Conservation (phyloP, 2,888 invertebrate genomes). For the Heteromurus nitidus region DNA sequence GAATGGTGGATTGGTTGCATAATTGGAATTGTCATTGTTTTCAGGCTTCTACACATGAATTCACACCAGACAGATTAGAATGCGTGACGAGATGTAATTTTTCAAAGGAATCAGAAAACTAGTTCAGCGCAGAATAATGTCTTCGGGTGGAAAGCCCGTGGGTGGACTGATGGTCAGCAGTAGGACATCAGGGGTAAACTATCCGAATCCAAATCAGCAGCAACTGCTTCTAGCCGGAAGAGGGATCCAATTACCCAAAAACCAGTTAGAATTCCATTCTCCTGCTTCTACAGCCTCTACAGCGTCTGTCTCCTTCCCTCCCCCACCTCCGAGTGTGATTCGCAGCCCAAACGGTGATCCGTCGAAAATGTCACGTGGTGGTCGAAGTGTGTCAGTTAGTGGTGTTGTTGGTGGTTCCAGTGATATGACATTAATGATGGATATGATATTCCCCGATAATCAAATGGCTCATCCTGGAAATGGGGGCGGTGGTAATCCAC, state of each 20-base stretch:
- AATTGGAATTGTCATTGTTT: too few relatives aligned
- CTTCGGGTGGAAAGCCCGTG: slow-evolving; percentile 58
- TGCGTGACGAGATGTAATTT: too few relatives aligned
- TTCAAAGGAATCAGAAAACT: too few relatives aligned
- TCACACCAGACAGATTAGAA: too few relatives aligned
- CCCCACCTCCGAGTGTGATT: slow-evolving; percentile 59
- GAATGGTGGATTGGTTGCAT: not conserved
- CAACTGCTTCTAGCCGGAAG: not conserved
- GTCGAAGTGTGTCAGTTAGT: slow-evolving; percentile 53
- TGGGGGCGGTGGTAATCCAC: slow-evolving; percentile 21
- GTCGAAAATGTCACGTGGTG: slow-evolving; percentile 33
- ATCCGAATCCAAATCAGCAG: slow-evolving; percentile 3
- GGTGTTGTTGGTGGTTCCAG: slow-evolving; percentile 48
- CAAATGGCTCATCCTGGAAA: not conserved
- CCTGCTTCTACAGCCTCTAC: slow-evolving; percentile 15
- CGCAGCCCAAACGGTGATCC: slow-evolving; percentile 55
- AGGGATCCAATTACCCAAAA: not conserved
- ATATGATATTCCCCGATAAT: slow-evolving; percentile 56
- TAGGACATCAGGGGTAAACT: not conserved
- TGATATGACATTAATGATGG: slow-evolving; percentile 59
- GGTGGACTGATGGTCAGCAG: slow-evolving; percentile 50
- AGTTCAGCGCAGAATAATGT: slow-evolving; percentile 30
- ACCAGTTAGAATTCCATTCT: slow-evolving; percentile 16
- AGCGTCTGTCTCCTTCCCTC: slow-evolving; percentile 26
- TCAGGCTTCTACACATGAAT: too few relatives aligned